phyloP scores from a whole-genome alignment of 2,888 invertebrate species.

The Watsonalla binaria region DNA sequence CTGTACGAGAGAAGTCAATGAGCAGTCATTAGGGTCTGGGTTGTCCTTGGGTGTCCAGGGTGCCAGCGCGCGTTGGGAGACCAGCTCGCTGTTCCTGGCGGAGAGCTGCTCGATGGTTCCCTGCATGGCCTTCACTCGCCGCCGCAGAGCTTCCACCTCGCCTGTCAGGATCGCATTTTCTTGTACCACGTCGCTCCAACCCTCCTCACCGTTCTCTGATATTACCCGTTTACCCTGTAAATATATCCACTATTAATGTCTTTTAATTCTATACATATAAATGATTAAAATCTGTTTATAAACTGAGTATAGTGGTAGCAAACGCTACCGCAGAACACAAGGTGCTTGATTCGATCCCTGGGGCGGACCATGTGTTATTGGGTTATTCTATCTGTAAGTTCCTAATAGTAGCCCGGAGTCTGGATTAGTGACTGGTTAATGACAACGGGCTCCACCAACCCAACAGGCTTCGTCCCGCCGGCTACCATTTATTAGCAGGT shows the following conservation, averaged over 20 bases:
- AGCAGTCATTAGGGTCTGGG: conserved; percentile 61
- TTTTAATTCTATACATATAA: not conserved
- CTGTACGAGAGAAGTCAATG: conserved; percentile 73
- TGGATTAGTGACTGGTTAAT: too few species aligned
- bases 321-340: too few species aligned
- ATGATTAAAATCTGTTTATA: too few species aligned
- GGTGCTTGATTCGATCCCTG: too few species aligned
- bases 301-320: too few species aligned
- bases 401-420: too few species aligned
- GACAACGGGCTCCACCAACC: too few species aligned
- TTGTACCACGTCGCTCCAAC: conserved; percentile 95
- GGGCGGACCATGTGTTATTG: too few species aligned
- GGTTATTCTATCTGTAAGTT: too few species aligned
- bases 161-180: conserved; percentile 95
- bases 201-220: conserved; percentile 91
- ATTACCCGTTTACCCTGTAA: conserved; percentile 90
- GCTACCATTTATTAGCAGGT: too few species aligned
- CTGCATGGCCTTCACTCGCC: conserved; percentile 95
- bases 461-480: too few species aligned
- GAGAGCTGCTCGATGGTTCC: conserved; percentile 94
- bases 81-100: conserved; percentile 87
- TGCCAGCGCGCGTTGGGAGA: conserved; percentile 87
- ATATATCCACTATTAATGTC: not conserved
- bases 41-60: conserved; percentile 77
- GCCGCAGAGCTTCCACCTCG: conserved; percentile 92